Base-by-base conservation (phyloP, 2,888 invertebrate species). In the Papilio elwesi region DNA sequence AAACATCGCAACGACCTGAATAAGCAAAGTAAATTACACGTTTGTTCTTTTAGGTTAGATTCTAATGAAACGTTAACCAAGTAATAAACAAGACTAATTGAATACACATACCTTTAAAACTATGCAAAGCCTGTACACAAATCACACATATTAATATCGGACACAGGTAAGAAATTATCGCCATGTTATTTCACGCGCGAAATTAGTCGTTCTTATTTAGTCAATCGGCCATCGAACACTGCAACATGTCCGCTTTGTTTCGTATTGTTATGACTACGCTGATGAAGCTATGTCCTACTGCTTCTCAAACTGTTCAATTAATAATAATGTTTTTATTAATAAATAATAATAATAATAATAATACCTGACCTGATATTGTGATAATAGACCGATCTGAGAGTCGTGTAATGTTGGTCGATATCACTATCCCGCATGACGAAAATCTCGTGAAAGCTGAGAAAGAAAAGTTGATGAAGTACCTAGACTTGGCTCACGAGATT, bases 231-330 rank as follows among this genome's bases (percentile, higher is more conserved):
- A 78, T 79, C 75, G 78, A 68, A 70, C 75, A 84, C 83, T 85
- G 82, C 63, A 74, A 73, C 75, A 74, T 72, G 70, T 70, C 70
- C 63, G 71, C 71, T 80, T 76, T 77, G 82, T 77, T 74, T 77
- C 79, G 76, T 74, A 78, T 81, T 90, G 88, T 89, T 90, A 82
- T 88, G 86, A 81, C 80, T 83, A 83, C 82, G 78, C 75, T 79
- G 76, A 78, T 85, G 83, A 80, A 76, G 83, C 79, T 82, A 78
- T 78, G 80, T 63, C 38, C 9, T 13, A 66, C 77, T 43, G 87
- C 68, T 80, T 81, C 81, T 82, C 87, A 90, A 90, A 83, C 75
- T 84, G 78, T 82, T 15, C 13, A 4, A 47, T 26, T 53, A 26
- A 16, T 62, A 57, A 62, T 55, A 26, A 8, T n/a, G n/a, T n/a